Conservation (phyloP, 2,888 invertebrate genomes). For the Andrena camellia region DNA sequence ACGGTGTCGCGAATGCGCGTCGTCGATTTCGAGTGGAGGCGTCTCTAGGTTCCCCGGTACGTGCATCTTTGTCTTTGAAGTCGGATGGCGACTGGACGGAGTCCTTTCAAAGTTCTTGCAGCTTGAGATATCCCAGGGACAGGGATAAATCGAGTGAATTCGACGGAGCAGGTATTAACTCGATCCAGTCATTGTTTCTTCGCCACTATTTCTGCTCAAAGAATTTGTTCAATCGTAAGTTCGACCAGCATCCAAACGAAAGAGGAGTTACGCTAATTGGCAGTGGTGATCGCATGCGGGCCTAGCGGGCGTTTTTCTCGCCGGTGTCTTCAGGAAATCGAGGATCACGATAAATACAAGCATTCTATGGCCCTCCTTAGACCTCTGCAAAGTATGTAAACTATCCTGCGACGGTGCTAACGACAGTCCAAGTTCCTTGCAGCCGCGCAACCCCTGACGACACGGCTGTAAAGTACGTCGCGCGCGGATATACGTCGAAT, state of each 20-base stretch:
- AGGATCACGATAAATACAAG: slow-evolving; percentile 60
- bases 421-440: slow-evolving; percentile 31
- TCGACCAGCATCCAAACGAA: slow-evolving; percentile 5
- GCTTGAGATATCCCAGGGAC: not conserved
- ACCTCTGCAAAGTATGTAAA: slow-evolving; percentile 50
- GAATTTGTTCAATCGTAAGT: slow-evolving; percentile 11
- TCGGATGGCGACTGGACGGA: too few relatives aligned
- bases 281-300: slow-evolving; percentile 26
- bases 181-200: not conserved
- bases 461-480: slow-evolving; percentile 33
- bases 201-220: not conserved
- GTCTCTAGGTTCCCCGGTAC: not conserved
- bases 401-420: slow-evolving; percentile 39
- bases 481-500: slow-evolving; percentile 15
- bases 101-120: not conserved
- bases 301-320: slow-evolving; percentile 4
- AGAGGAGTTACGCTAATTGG: slow-evolving; percentile 37
- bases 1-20: not conserved
- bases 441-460: slow-evolving; percentile 39
- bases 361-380: slow-evolving; percentile 49
- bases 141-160: too few relatives aligned
- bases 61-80: too few relatives aligned
- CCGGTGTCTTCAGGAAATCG: slow-evolving; percentile 23
- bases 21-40: not conserved
- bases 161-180: too few relatives aligned